Evolutionary conservation across 2,797 vertebrate species (phyloP), one percentile per base, ranked within the genome.

Genomic region (Acanthurus lineatus): DNA sequence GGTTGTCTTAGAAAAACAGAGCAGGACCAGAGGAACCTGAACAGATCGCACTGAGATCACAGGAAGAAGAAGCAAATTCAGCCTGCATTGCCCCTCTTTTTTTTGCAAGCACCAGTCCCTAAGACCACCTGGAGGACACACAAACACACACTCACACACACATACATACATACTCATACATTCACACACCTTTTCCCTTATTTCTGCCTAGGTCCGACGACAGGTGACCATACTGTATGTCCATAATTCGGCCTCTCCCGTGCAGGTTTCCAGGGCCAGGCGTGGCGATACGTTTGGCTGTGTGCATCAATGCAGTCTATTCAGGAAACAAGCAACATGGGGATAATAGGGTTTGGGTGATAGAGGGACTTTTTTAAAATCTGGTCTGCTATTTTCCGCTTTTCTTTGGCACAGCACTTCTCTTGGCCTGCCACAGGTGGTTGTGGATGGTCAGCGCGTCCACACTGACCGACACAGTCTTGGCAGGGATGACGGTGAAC

Each of bases 381-480:
- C 59, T 38, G 0, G 16, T 20, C 62, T 42, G 91, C 95, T 96
- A 99, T 93, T 99, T 99, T 2, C 90, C 95, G 15, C 90, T 94
- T 92, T 98, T 99, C 96, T 98, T 99, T 95, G 97, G 96, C 95
- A 93, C 96, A 0, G 95, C 77, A 0, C 96, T 86, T 90, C 97
- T 95, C 95, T 97, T 98, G 93, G 95, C 95, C 91, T 99, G 98
- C 98, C 98, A 99, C 94, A 99, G 88, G 89, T 99, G 97, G 95
- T 97, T 99, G 74, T 99, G 98, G 72, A 99, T 99, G 1, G 98
- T 99, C 66, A 99, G 94, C 0, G 98, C 98, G 3, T 99, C 98
- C 92, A 99, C 97, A 0, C 97, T 99, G 90, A 97, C 98, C 0
- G 98, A 99, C 95, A 99, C 97, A 74, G 97, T 99, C 94, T 99